Base-by-base conservation (phyloP, 2,888 invertebrate genomes). In the Idaea biselata region DNA sequence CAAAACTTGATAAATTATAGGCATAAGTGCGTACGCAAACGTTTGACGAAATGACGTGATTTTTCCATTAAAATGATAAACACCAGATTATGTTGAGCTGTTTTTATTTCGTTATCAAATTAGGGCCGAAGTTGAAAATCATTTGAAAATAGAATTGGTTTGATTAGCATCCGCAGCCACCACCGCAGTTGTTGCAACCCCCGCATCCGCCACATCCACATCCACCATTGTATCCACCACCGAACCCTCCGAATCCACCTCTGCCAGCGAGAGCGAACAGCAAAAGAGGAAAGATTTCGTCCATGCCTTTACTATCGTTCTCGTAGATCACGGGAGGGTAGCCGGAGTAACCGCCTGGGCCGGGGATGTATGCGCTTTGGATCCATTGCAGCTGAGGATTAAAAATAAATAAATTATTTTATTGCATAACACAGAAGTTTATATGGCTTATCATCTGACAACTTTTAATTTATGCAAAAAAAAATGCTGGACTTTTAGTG, bases 171-270 rank as follows among this genome's bases (percentile, higher is more conserved):
- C 73, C 71, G 1, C 70, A 67, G 3, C 61, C 64, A 16, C 67
- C 63, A 16, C 67, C 63, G 16, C 65, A 69, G 17, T 68, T 66
- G 7, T 68, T 64, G 18, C 63, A 63, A 11, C 71, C 72, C 3
- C 72, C 67, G 14, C 70, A 68, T 2, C 74, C 72, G 1, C 73
- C 65, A 5, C 75, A 70, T 1, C 73, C 65, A 5, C 75, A 70
- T 0, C 71, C 65, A 6, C 75, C 61, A 6, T 72, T 72, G 0
- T 70, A 59, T 1, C 64, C 62, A 8, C 70, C 62, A 8, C 70
- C 74, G 63, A 66, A 78, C 18, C 67, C 63, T 7, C 69, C 68
- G 8, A 63, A 58, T 1, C 67, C 67, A 7, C 67, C 70, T 59
- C 72, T 60, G 1, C 65, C 68, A 17, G 67, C 61, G 58, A 63